Conservation (phyloP, 2,113 vertebrate species). For the Lathamus discolor region DNA sequence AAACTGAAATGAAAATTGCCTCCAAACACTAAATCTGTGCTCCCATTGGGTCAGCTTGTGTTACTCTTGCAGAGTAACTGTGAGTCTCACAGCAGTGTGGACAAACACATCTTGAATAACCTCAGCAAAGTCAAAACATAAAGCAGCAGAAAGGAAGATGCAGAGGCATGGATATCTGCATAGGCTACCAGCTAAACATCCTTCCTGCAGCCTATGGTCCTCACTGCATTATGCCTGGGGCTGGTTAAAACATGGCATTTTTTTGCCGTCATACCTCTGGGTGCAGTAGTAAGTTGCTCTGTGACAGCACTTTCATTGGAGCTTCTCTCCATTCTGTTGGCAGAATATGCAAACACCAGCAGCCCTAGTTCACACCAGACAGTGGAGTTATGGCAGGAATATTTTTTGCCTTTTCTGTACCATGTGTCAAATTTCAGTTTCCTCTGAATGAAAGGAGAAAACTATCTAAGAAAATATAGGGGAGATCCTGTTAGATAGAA, state of each 20-base stretch:
- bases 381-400: neutral
- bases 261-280: neutral
- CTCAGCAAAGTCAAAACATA: neutral
- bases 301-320: neutral
- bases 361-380: neutral
- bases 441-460: neutral
- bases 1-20: neutral
- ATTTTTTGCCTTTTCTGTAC: neutral
- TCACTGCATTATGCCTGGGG: neutral
- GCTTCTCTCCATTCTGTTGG: neutral
- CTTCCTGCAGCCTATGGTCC: neutral
- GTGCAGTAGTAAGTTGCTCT: neutral
- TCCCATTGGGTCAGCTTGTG: neutral
- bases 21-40: neutral
- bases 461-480: neutral
- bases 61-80: neutral
- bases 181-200: neutral
- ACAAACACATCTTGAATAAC: neutral
- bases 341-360: neutral
- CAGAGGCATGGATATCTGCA: neutral
- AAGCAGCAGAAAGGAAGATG: neutral
- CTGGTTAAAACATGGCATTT: neutral
- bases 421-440: neutral
- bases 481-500: neutral
- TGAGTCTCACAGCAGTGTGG: neutral